Percentiles rank a stretch among this genome's conserved stretches.
phyloP scores from a whole-genome alignment of 35 echinoderm and acorn worm genomes.

The Amphiura filiformis region DNA sequence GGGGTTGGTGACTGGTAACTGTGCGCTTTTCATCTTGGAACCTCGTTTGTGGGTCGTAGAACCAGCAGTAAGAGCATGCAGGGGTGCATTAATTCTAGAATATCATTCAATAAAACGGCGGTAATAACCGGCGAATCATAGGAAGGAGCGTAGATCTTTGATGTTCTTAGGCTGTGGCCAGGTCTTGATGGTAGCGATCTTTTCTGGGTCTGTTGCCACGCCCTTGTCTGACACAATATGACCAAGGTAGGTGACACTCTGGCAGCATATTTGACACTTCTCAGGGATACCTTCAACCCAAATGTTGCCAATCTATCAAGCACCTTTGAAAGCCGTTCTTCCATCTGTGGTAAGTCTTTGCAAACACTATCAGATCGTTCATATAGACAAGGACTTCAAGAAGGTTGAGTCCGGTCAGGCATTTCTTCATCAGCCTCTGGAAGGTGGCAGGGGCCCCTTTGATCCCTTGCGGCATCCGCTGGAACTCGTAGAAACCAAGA shows the following conservation, averaged over 20 bases:
- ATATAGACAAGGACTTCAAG: slow-evolving; percentile 62
- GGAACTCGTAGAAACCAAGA: slow-evolving; percentile 65
- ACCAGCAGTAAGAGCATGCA: slow-evolving; percentile 40
- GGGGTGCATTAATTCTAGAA: slow-evolving; percentile 52
- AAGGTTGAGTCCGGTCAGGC: slow-evolving; percentile 57
- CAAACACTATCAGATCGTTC: slow-evolving; percentile 59
- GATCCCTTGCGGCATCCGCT: slow-evolving; percentile 45
- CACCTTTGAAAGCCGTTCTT: slow-evolving; percentile 38
- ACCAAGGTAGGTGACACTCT: slow-evolving; percentile 51
- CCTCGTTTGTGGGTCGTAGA: neutral
- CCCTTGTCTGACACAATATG: slow-evolving; percentile 59
- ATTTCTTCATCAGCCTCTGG: slow-evolving; percentile 66
- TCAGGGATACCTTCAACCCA: slow-evolving; percentile 58
- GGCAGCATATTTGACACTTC: slow-evolving; percentile 51
- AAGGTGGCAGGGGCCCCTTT: slow-evolving; percentile 75
- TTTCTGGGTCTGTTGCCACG: slow-evolving; percentile 58
- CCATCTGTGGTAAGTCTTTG: slow-evolving; percentile 54
- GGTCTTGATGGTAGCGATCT: slow-evolving; percentile 1
- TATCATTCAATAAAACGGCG: slow-evolving; percentile 56
- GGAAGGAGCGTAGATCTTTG: slow-evolving; percentile 49
- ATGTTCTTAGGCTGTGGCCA: slow-evolving; percentile 56
- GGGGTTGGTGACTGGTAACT: neutral
- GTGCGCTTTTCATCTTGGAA: neutral
- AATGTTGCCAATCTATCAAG: slow-evolving; percentile 47
- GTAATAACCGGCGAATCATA: slow-evolving; percentile 65